These are phyloP conservation scores for Mormyrus hasselquistii DNA, from an alignment of 2,797 vertebrate species.

Conservation along the genomic window DNA sequence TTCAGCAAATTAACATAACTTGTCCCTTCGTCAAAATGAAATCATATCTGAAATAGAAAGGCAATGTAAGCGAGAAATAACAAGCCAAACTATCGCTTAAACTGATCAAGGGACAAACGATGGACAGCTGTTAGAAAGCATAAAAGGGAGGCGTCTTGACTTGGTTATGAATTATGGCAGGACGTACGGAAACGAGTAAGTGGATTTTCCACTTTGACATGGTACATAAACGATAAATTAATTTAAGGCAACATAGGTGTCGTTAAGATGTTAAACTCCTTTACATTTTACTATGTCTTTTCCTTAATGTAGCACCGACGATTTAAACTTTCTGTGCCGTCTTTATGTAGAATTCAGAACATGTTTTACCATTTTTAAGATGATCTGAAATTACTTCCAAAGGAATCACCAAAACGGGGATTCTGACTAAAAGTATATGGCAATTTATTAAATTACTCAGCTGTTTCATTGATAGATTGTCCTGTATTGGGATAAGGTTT, in stretches of 20 bases:
- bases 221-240: neutral
- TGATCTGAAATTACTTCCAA: neutral
- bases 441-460: neutral
- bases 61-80: neutral
- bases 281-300: neutral
- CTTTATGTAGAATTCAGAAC: neutral
- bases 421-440: neutral
- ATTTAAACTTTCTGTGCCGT: neutral
- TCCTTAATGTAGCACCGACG: neutral
- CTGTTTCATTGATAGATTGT: neutral
- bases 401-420: neutral
- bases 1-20: neutral
- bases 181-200: neutral
- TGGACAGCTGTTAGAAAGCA: neutral
- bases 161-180: slow-evolving; percentile 12
- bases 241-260: neutral
- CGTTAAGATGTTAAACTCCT: neutral
- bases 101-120: neutral
- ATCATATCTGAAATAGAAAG: neutral
- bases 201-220: slow-evolving; percentile 9
- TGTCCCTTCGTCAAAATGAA: neutral
- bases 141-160: neutral
- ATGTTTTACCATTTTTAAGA: neutral
- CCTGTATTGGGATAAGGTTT: neutral
- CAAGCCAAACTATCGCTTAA: neutral